phyloP scores from a whole-genome alignment of 2,113 vertebrate genomes.

The Pleuronectes platessa region DNA sequence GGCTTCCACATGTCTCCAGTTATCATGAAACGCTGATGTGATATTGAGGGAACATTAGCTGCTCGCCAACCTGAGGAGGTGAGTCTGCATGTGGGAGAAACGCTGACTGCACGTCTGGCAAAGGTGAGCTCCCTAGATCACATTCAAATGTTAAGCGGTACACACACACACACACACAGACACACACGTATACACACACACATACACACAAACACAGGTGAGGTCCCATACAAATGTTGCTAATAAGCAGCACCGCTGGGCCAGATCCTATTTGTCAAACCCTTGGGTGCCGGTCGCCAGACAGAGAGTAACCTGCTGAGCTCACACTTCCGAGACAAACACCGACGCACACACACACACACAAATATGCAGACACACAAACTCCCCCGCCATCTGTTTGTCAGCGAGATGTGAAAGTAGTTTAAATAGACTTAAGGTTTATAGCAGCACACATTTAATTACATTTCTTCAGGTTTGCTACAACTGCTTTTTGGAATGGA shows the following conservation, averaged over 20 bases:
- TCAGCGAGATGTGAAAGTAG: constrained; percentile 41
- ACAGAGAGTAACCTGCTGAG: constrained; percentile 70
- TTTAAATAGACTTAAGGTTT: constrained; percentile 32
- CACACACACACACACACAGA: background rate
- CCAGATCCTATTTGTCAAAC: constrained; percentile 74
- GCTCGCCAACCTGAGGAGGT: constrained; percentile 36
- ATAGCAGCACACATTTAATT: constrained; percentile 19
- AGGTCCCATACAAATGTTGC: constrained; percentile 66
- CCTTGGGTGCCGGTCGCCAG: constrained; percentile 45
- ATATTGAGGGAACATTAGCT: constrained; percentile 63
- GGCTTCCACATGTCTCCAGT: constrained; percentile 24
- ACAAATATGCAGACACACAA: constrained; percentile 23
- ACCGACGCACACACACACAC: constrained; percentile 31
- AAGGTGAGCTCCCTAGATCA: constrained; percentile 67
- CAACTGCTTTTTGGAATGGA: no score
- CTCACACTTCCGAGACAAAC: constrained; percentile 53
- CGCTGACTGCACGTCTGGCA: constrained; percentile 68
- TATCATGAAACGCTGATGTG: constrained; percentile 26
- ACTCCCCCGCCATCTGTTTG: constrained; percentile 29
- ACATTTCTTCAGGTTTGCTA: constrained; percentile 15
- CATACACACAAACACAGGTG: constrained; percentile 33
- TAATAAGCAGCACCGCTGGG: constrained; percentile 70
- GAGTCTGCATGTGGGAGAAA: constrained; percentile 49
- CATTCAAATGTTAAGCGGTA: constrained; percentile 69
- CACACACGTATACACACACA: constrained; percentile 12